Conservation (phyloP, 1,140 invertebrate genomes). For the Caenorhabditis briggsae region DNA sequence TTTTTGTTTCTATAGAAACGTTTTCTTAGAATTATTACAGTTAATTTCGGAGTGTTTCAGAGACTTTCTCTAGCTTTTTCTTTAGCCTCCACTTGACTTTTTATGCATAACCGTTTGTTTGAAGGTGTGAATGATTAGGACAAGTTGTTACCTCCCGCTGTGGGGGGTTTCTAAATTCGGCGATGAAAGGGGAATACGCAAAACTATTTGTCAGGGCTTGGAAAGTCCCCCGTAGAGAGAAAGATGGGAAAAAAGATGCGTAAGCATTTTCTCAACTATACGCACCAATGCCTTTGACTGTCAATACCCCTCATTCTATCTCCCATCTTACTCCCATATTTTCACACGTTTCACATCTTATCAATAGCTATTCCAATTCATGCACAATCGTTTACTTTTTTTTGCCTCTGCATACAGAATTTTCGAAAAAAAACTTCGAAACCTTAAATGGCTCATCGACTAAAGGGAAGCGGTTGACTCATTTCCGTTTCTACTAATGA, state of each 20-base stretch:
- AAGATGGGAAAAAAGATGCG: constrained; percentile 30
- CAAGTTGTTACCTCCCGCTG: constrained; percentile 4
- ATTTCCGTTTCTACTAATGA: constrained; percentile 52
- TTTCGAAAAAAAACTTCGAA: not conserved
- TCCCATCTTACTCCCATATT: constrained; percentile 49
- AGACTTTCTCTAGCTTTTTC: too few species aligned
- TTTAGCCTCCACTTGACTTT: constrained; percentile 4
- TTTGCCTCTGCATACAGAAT: not conserved
- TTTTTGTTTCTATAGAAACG: not conserved
- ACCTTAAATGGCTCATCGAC: not conserved
- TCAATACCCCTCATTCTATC: constrained; percentile 31
- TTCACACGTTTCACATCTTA: constrained; percentile 50
- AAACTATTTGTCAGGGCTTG: constrained; percentile 52
- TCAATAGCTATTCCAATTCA: constrained; percentile 10
- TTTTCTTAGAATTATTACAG: not conserved
- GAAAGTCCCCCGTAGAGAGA: constrained; percentile 40
- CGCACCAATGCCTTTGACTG: constrained; percentile 41
- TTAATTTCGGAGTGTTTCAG: too few species aligned
- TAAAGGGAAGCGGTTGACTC: constrained; percentile 20
- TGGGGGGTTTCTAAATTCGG: not conserved
- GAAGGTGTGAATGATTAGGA: not conserved
- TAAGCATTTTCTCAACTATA: constrained; percentile 46
- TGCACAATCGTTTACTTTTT: not conserved
- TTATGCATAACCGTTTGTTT: not conserved
- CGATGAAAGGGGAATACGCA: constrained; percentile 1